Conservation (phyloP, 2,797 vertebrate genomes). For the Lutjanus argentimaculatus region DNA sequence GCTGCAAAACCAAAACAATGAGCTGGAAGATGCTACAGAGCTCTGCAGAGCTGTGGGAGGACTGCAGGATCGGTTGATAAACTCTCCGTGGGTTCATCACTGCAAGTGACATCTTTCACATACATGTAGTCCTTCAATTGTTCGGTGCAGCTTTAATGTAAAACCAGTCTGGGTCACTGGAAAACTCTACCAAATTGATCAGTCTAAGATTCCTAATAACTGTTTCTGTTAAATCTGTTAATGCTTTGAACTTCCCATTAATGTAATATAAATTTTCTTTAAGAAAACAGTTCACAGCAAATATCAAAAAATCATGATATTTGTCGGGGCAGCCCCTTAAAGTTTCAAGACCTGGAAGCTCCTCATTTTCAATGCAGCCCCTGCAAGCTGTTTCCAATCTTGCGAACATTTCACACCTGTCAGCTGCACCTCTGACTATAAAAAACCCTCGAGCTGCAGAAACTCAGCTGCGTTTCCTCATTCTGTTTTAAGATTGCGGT, state of each 20-base stretch:
- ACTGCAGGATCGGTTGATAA: too few relatives aligned
- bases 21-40: too few relatives aligned
- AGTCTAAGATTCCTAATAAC: too few relatives aligned
- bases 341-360: not conserved
- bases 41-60: too few relatives aligned
- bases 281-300: not conserved
- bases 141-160: not conserved
- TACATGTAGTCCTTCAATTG: too few relatives aligned
- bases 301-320: not conserved
- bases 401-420: conserved; percentile 23
- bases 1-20: too few relatives aligned
- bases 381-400: not conserved
- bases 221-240: too few relatives aligned
- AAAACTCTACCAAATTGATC: too few relatives aligned
- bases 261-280: not conserved
- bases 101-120: too few relatives aligned
- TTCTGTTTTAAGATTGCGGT: conserved; percentile 22
- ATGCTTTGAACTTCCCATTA: too few relatives aligned
- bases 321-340: not conserved
- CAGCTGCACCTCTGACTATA: conserved; percentile 43
- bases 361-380: not conserved
- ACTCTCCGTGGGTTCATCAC: too few relatives aligned
- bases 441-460: not conserved
- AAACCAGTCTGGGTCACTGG: not conserved
- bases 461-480: conserved; percentile 42